A percentile compares a stretch with the other conserved stretches of the same genome.
phyloP scores from a whole-genome alignment of 2,797 vertebrate genomes.

The Helicolenus hilgendorfi region DNA sequence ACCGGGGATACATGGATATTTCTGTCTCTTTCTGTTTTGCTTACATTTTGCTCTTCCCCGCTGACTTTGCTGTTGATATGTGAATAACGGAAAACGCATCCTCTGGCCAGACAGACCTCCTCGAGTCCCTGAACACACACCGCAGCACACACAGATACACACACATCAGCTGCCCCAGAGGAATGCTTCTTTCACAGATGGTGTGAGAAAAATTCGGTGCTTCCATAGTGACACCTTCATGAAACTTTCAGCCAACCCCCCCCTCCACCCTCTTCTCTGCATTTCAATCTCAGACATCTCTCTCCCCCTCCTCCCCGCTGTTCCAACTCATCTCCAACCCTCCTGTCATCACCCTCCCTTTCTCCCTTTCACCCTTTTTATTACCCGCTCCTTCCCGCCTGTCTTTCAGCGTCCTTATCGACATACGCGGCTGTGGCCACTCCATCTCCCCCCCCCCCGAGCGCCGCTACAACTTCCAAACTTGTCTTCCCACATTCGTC shows the following conservation, averaged over 20 bases:
- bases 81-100: conserved; percentile 68
- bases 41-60: conserved; percentile 40
- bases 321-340: conserved; percentile 15
- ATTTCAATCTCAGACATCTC: conserved; percentile 40
- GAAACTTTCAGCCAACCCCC: conserved; percentile 65
- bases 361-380: not conserved
- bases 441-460: not conserved
- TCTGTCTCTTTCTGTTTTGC: conserved; percentile 40
- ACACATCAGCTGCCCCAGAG: conserved; percentile 63
- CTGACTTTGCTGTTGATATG: conserved; percentile 62
- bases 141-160: conserved; percentile 29
- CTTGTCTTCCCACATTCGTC: conserved; percentile 33
- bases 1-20: conserved; percentile 7
- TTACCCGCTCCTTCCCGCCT: conserved; percentile 21
- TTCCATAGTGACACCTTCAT: conserved; percentile 78
- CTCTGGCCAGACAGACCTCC: conserved; percentile 34
- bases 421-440: not conserved
- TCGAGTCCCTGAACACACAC: conserved; percentile 51
- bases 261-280: not conserved
- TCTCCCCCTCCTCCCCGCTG: not conserved
- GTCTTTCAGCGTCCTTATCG: conserved; percentile 34
- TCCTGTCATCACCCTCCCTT: conserved; percentile 27
- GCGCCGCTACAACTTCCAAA: conserved; percentile 21
- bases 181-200: conserved; percentile 78
- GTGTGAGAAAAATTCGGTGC: conserved; percentile 65